Evolutionary conservation across 2,113 vertebrate genomes (phyloP).

Genomic region (Sarotherodon lohbergeri): DNA sequence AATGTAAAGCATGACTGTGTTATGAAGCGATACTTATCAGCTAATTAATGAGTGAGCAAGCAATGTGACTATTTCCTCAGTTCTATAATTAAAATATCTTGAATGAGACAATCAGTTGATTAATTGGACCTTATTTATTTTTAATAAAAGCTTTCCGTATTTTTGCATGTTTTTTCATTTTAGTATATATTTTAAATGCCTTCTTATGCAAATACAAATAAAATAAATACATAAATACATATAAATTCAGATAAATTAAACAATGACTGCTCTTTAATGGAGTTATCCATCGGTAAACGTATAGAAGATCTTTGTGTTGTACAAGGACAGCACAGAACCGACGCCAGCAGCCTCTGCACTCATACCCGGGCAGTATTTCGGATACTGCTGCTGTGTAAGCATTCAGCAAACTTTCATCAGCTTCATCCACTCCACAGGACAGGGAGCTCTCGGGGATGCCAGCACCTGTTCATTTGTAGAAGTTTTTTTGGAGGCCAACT

Average conservation of each 20-base stretch:
- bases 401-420: neutral
- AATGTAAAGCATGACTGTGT: neutral
- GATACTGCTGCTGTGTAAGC: neutral
- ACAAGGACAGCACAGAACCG: constrained; percentile 22
- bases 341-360: constrained; percentile 6
- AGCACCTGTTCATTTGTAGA: neutral
- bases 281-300: neutral
- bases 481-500: neutral
- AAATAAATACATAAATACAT: neutral
- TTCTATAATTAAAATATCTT: neutral
- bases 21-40: neutral
- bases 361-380: neutral
- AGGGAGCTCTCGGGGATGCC: neutral
- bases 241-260: neutral
- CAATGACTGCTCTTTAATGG: neutral
- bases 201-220: neutral
- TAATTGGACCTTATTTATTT: neutral
- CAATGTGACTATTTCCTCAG: neutral
- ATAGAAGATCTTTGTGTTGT: constrained; percentile 36
- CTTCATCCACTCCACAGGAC: neutral
- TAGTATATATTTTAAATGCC: neutral
- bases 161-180: neutral
- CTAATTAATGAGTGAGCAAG: neutral
- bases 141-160: neutral
- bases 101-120: neutral